A percentile compares a stretch with the other conserved stretches of the same genome.
Evolutionary conservation across 2,888 invertebrate species (phyloP).

Genomic region (Synergus itoensis): DNA sequence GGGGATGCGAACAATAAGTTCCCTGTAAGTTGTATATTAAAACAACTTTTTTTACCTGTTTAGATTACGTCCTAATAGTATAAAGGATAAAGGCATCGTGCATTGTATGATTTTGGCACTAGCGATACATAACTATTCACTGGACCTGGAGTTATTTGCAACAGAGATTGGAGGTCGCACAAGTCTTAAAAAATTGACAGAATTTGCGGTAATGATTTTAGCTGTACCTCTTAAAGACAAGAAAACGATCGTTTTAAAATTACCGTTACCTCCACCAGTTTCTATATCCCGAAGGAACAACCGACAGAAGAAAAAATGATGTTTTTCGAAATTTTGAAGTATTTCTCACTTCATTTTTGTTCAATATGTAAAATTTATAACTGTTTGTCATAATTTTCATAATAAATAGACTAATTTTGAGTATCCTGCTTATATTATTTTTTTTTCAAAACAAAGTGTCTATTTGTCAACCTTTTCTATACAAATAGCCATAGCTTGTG

Average conservation of each 20-base stretch:
- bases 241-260: conserved; percentile 63
- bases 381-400: neutral
- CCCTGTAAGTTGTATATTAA: neutral
- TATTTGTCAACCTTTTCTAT: too few species aligned
- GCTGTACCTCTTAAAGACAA: conserved; percentile 67
- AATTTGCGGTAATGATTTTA: conserved; percentile 67
- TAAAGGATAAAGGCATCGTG: conserved; percentile 71
- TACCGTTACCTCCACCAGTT: conserved; percentile 67
- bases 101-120: conserved; percentile 71
- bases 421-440: too few species aligned
- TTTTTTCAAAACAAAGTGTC: too few species aligned
- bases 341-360: neutral
- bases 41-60: conserved; percentile 47
- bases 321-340: neutral
- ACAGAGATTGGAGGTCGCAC: conserved; percentile 60
- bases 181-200: conserved; percentile 66
- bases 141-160: conserved; percentile 69
- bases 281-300: conserved; percentile 25
- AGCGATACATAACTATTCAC: conserved; percentile 63
- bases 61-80: conserved; percentile 68
- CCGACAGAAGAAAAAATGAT: conserved; percentile 58
- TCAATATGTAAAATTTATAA: neutral
- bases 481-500: too few species aligned
- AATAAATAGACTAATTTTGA: neutral
- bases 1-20: too few species aligned